Evolutionary conservation across 23 tunicate genomes (phyloP), one percentile per base, ranked within the genome.

Genomic region (Halocynthia aurantium): DNA sequence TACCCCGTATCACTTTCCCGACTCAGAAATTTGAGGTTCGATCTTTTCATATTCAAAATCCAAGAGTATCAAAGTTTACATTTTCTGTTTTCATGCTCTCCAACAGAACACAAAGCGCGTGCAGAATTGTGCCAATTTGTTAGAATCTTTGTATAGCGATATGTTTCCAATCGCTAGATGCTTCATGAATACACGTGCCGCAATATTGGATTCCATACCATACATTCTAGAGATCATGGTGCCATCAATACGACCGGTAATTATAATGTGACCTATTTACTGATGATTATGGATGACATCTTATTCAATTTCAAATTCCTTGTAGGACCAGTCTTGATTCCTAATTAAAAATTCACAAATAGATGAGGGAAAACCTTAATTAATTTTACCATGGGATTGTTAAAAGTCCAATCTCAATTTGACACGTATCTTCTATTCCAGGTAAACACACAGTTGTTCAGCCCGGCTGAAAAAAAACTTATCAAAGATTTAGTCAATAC

Each of bases 381-480:
- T 31, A 31, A 31, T 31, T 31, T 31, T 31, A 31, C 44, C 44
- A 31, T 31, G 44, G 44, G 44, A 31, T 31, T 31, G 1, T 31
- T 31, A 4, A 31, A 31, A 31, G 44, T 31, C 44, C 44, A 4
- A 31, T 31, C 44, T 31, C 44, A 31, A 58, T 58, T 13, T 13
- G 1, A 58, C 17, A 2, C 55, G 17, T 10, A 40, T 51, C 1
- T 62, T 62, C 22, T n/a, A 0, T 6, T 61, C 15, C 70, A 89
- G 96, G 88, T 89, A 51, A 92, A 86, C 84, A 81, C 69, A 83
- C 98, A 86, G 64, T 69, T 92, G 63, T 92, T 82, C 82, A 92
- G 80, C 67, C 52, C 82, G 6, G 68, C 72, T 8, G 98, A 92
- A 69, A 86, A 76, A 74, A 85, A 85, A 69, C 87, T 87, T 50